Conservation (phyloP, 2,797 vertebrate species). For the Pseudotriccus pelzelni region DNA sequence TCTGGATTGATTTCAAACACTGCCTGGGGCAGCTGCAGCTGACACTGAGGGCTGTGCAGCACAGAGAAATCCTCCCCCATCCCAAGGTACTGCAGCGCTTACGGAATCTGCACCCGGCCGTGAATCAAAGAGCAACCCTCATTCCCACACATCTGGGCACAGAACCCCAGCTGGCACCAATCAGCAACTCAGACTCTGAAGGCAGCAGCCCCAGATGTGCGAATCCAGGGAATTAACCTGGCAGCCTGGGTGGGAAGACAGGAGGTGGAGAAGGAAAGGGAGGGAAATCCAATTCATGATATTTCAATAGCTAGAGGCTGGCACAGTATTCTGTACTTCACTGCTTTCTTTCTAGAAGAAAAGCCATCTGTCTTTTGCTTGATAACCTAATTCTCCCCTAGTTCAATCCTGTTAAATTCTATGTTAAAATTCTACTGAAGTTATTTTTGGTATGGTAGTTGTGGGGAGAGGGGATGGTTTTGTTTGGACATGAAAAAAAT, state of each 20-base stretch:
- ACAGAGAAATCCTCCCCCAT: neutral
- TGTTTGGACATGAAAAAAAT: neutral
- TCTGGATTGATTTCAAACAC: neutral
- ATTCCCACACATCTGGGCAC: neutral
- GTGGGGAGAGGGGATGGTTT: neutral
- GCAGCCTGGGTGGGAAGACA: neutral
- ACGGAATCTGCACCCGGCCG: neutral
- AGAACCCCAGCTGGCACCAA: neutral
- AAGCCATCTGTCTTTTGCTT: neutral
- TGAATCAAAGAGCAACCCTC: neutral
- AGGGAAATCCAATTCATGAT: neutral
- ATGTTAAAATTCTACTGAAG: neutral
- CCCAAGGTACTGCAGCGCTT: neutral
- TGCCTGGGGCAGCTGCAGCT: neutral
- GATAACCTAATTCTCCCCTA: neutral
- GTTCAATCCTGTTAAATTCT: neutral
- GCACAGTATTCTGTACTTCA: neutral
- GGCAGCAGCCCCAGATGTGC: neutral
- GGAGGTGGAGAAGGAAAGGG: neutral
- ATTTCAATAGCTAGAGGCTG: neutral
- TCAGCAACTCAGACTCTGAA: neutral
- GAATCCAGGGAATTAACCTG: neutral
- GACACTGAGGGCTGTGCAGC: neutral
- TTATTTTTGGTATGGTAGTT: neutral
- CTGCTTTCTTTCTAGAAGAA: neutral